Base-by-base conservation (phyloP, 2,888 invertebrate species). In the Trichacis sp. region DNA sequence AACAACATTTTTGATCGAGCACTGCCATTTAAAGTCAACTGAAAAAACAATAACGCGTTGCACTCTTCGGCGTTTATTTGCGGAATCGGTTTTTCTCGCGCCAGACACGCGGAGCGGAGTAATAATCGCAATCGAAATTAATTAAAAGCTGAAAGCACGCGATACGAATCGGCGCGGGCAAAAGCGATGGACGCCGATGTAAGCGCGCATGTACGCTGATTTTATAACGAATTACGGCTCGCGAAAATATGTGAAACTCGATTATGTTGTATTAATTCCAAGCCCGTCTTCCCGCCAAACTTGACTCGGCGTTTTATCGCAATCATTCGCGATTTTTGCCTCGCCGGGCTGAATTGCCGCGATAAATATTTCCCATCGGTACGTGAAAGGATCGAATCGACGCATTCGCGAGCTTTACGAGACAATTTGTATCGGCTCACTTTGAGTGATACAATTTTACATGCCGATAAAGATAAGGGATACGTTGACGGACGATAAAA, bases 91-190 rank as follows among this genome's bases (percentile, higher is more conserved):
- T 11, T 33, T 33, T 33, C n/a, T n/a, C 54, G 47, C 58, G 46
- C 56, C 49, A 43, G 60, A 52, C 62, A 54, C 54, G 47, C n/a
- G n/a, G 46, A 64, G 53, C 75, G 80, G 76, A 82, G 82, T 83
- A 82, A 80, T 82, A 81, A 82, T 82, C 76, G 78, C 77, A 80
- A 5, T 80, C 77, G 76, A 75, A 77, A 78, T 82, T 82, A 82
- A 83, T 83, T 82, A 83, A 83, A 81, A 80, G 76, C 75, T 80
- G 78, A 80, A 83, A 82, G 81, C 81, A 82, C 81, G 82, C 81
- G 81, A 78, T 77, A 79, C 80, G 80, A 81, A 66, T 64, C 55
- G 57, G 55, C 50, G 59, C 69, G 68, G 56, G 33, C 49, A 56
- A 60, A 52, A 57, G 64, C 52, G 63, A 60, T 38, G 63, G 57